These are phyloP conservation scores for Aegithalos caudatus DNA, from an alignment of 2,113 vertebrate species.

Conservation along the genomic window DNA sequence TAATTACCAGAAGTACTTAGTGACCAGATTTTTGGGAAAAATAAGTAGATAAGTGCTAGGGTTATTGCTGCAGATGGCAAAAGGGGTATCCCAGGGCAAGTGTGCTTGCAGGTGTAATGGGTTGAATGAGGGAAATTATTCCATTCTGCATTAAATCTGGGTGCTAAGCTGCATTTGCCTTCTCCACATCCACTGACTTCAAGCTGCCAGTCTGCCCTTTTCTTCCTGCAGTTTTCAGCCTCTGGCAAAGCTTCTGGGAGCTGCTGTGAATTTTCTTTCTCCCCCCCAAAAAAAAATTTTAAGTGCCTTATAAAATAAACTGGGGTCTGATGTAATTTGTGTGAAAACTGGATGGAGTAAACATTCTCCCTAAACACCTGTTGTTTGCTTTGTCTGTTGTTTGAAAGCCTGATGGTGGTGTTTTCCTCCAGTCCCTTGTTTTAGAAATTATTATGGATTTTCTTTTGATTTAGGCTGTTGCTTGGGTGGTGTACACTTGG, in stretches of 20 bases:
- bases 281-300: rapidly evolving
- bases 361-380: not conserved
- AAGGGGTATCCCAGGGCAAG: not conserved
- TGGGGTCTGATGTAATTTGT: not conserved
- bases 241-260: not conserved
- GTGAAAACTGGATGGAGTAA: not conserved
- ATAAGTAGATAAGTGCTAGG: not conserved
- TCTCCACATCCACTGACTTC: not conserved
- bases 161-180: not conserved
- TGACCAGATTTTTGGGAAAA: not conserved
- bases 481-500: not conserved
- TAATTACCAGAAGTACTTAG: not conserved
- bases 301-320: not conserved
- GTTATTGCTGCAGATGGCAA: not conserved
- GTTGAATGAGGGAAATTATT: not conserved
- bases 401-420: not conserved
- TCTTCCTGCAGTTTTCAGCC: not conserved
- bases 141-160: not conserved
- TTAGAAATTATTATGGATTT: not conserved
- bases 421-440: not conserved
- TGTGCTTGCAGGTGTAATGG: not conserved
- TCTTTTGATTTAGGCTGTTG: not conserved
- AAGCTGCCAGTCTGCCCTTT: not conserved
- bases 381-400: not conserved
- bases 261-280: not conserved